A percentile compares a stretch with the other conserved stretches of the same genome.
These are phyloP conservation scores for Chrysolina oricalcia DNA, from an alignment of 2,888 invertebrate genomes.

Conservation along the genomic window DNA sequence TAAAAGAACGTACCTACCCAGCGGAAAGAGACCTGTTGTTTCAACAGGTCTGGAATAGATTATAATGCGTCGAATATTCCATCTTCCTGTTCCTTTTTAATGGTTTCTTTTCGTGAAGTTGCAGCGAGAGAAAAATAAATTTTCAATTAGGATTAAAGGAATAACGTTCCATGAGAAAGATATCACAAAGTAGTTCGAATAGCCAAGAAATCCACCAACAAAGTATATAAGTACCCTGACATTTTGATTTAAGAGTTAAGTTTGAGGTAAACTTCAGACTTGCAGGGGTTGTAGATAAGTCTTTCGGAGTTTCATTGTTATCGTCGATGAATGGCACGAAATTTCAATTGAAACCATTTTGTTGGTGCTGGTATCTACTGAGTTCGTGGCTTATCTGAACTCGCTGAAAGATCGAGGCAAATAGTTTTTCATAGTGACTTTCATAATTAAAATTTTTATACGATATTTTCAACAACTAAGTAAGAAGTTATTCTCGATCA, in stretches of 20 bases:
- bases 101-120: slow-evolving; percentile 12
- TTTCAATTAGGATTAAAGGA: slow-evolving; percentile 30
- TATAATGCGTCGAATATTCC: slow-evolving; percentile 5
- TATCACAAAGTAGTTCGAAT: slow-evolving; percentile 39
- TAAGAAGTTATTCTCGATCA: no score
- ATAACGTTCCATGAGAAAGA: slow-evolving; percentile 22
- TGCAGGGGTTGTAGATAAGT: slow-evolving; percentile 7
- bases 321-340: slow-evolving; percentile 1
- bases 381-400: not conserved
- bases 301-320: slow-evolving; percentile 18
- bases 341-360: slow-evolving; percentile 14
- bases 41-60: slow-evolving; percentile 1
- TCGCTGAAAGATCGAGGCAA: not conserved
- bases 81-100: slow-evolving; percentile 14
- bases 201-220: slow-evolving; percentile 42
- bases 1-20: not conserved
- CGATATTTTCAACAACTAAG: not conserved
- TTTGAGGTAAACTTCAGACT: slow-evolving; percentile 28
- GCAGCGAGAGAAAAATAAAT: slow-evolving; percentile 22
- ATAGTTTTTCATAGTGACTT: not conserved
- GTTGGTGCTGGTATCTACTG: not conserved
- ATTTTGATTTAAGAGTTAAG: slow-evolving; percentile 41
- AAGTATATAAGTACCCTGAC: slow-evolving; percentile 40
- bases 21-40: not conserved
- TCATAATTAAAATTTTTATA: not conserved